A percentile compares a stretch with the other conserved stretches of the same genome.
Conservation (phyloP, 2,888 invertebrate species). For the Drosophila barbarae region DNA sequence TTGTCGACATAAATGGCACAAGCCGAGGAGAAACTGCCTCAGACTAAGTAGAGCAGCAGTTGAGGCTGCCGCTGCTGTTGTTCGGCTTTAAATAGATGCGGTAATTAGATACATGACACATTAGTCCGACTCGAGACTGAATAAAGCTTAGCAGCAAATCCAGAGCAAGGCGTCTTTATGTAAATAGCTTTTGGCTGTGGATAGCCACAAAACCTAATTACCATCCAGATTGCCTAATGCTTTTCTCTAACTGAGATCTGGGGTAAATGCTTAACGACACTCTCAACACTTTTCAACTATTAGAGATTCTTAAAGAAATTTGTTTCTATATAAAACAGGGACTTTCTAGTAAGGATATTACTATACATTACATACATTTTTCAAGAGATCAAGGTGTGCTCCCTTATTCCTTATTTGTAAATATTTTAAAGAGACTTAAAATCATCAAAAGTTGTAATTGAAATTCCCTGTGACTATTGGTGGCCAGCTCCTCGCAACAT, state of each 20-base stretch:
- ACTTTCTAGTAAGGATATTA: neutral
- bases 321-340: neutral
- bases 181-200: slow-evolving; percentile 9
- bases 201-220: slow-evolving; percentile 10
- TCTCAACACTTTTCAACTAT: neutral
- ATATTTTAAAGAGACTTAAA: neutral
- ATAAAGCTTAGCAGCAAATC: slow-evolving; percentile 15
- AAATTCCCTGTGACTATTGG: slow-evolving; percentile 2
- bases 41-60: slow-evolving; percentile 34
- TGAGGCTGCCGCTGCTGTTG: slow-evolving; percentile 6
- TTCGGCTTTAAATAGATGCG: slow-evolving; percentile 24
- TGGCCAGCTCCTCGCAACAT: neutral
- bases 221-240: slow-evolving; percentile 3
- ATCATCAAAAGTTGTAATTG: neutral
- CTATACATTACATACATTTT: neutral
- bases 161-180: slow-evolving; percentile 3
- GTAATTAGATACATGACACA: slow-evolving; percentile 34
- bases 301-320: too few relatives aligned
- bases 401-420: neutral
- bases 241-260: neutral
- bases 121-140: slow-evolving; percentile 20
- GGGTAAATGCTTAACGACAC: neutral
- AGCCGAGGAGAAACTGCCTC: slow-evolving; percentile 40
- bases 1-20: slow-evolving; percentile 56
- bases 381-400: neutral